Percentiles rank a stretch among this genome's conserved stretches.
Evolutionary conservation across 2,797 vertebrate species (phyloP).

Genomic region (Danio jaintianensis): DNA sequence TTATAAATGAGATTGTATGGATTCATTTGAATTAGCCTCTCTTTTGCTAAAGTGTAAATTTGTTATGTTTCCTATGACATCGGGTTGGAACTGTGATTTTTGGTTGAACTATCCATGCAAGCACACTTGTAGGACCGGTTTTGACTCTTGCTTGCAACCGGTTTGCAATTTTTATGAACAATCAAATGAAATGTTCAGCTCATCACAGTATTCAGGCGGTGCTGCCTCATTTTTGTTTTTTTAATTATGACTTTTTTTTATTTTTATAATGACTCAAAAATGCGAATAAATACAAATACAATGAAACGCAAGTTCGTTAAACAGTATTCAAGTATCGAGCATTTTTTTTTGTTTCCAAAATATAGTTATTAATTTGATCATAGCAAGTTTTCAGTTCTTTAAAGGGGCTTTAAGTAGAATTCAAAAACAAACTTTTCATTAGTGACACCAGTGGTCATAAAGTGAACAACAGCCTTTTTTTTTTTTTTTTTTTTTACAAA

Average conservation of each 20-base stretch:
- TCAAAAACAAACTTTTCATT: background rate
- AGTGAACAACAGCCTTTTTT: background rate
- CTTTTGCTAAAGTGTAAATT: no score
- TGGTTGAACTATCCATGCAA: background rate
- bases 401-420: background rate
- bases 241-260: constrained; percentile 6
- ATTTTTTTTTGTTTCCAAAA: background rate
- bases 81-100: background rate
- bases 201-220: constrained; percentile 42
- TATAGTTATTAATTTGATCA: background rate
- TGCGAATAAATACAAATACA: constrained; percentile 35
- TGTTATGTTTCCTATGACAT: no score
- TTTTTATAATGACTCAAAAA: constrained; percentile 41
- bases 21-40: no score
- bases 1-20: no score
- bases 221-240: constrained; percentile 30
- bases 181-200: constrained; percentile 49
- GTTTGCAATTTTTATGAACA: constrained; percentile 69
- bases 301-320: constrained; percentile 27
- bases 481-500: no score
- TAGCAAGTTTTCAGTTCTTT: background rate
- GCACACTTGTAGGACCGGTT: constrained; percentile 1
- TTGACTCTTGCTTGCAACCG: background rate
- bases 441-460: background rate
- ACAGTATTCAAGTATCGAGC: constrained; percentile 49